Evolutionary conservation across 2,888 invertebrate species (phyloP), one percentile per base, ranked within the genome.

Genomic region (Cabera pusaria): DNA sequence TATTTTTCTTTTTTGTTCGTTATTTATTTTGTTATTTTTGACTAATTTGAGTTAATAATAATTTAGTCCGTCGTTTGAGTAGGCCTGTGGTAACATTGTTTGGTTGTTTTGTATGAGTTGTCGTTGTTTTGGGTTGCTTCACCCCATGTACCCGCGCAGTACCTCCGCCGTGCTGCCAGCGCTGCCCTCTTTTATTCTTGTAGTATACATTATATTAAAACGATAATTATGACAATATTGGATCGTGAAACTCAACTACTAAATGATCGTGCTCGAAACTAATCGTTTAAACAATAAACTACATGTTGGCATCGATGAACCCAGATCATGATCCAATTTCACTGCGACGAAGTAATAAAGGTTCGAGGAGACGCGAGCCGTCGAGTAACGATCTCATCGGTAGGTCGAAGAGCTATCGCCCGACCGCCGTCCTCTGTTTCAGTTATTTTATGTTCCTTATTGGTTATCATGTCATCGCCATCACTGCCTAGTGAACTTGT

Each of bases 71-170:
- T 72, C 49, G 56, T 69, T 66, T 69, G 50, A 59, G 64, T 67
- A 62, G 52, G 52, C 54, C 49, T 68, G 66, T 70, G 40, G 65
- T 72, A 64, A 67, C 63, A 57, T 62, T 60, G 33, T 39, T 39
- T 27, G 32, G 26, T 53, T 56, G 52, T 67, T 59, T 58, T 52
- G 56, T 62, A 51, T 61, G 59, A 63, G 63, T 65, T 65, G 67
- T 72, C 59, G 57, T 61, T 72, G 64, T 69, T 72, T 73, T 74
- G 75, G 72, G 73, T 78, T 67, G 75, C 73, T 67, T 80, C 80
- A 76, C 76, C 68, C 64, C 74, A 68, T 39, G 19, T 32, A 32
- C 60, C 69, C 71, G 54, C 64, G n/a, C n/a, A n/a, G 14, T 14
- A 14, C 3, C 14, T 2, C 3, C 14, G 2, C 14, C 14, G 2